Evolutionary conservation across 2,888 invertebrate genomes (phyloP), one percentile per base, ranked within the genome.

Genomic region (Thumatha senex): DNA sequence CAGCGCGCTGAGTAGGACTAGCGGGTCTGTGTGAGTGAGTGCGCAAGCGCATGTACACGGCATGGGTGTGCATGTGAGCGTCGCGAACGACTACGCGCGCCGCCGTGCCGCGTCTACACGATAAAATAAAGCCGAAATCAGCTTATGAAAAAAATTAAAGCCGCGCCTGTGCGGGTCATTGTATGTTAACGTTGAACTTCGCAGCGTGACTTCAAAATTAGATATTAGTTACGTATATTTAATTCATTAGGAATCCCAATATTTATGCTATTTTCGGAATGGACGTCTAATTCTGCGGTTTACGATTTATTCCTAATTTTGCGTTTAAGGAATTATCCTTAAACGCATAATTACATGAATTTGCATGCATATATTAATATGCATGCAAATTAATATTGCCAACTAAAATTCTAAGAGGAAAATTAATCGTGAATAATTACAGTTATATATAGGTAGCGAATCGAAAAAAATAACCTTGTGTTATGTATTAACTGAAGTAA

Each of bases 1-100:
- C 90, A 89, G 88, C 86, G 74, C 81, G 74, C 80, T 78, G 86
- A 85, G 88, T 89, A 86, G 89, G 87, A 88, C 88, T 71, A 61
- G 44, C 58, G 41, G 38, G 61, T 29, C 11, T 78, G 90, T 88
- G 86, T 87, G 90, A 71, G 88, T 84, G 88, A 82, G 86, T 84
- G 86, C 85, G 82, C 82, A 70, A 72, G 74, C 79, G 74, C 78
- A 76, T 74, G 53, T 59, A 70, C 64, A 66, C 58, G 50, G 53
- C 49, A 2, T 2, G 31, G 1, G 51, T 59, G 46, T 54, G 45
- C n/a, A 43, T 54, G 76, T 78, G 74, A 76, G 76, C 58, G 57
- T 74, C 70, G 76, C 75, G 70, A 73, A 74, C 55, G 58, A 50
- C 60, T 38, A 38, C 48, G 43, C 46, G 38, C 46, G 39, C 51